A percentile compares a stretch with the other conserved stretches of the same genome.
Evolutionary conservation across 2,888 invertebrate species (phyloP).

Genomic region (Apeira syringaria): DNA sequence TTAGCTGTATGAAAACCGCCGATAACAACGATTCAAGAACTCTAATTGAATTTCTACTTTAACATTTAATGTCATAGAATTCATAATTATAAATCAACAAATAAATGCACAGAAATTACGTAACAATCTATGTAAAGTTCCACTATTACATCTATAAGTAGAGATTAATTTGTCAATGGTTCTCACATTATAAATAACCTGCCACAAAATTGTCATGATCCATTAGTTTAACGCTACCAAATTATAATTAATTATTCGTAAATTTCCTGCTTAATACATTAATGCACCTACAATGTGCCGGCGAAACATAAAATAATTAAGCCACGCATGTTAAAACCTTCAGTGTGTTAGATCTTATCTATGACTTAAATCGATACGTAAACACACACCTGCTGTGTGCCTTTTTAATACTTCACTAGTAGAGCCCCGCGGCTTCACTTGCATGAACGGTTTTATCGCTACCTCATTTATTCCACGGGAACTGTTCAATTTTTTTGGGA

Average conservation of each 20-base stretch:
- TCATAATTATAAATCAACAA: too few relatives aligned
- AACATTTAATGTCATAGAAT: too few relatives aligned
- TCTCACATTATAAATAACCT: constrained; percentile 16
- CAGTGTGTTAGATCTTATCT: constrained; percentile 24
- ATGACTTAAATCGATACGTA: constrained; percentile 6
- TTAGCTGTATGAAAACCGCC: too few relatives aligned
- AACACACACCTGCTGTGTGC: constrained; percentile 3
- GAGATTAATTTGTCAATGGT: constrained; percentile 17
- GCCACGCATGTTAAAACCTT: constrained; percentile 22
- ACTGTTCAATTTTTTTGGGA: too few relatives aligned
- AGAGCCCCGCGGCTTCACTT: too few relatives aligned
- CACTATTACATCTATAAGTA: constrained; percentile 1
- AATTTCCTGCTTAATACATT: constrained; percentile 30
- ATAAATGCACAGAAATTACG: too few relatives aligned
- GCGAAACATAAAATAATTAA: constrained; percentile 26
- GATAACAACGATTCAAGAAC: too few relatives aligned
- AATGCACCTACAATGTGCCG: constrained; percentile 23
- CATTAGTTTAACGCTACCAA: constrained; percentile 14
- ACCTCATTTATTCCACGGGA: too few relatives aligned
- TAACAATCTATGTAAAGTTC: constrained; percentile 6
- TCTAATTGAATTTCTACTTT: too few relatives aligned
- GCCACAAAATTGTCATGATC: constrained; percentile 19
- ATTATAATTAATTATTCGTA: constrained; percentile 18
- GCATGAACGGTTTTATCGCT: too few relatives aligned
- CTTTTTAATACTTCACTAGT: too few relatives aligned